Conservation (phyloP, 2,888 invertebrate genomes). For the Meganola albula region DNA sequence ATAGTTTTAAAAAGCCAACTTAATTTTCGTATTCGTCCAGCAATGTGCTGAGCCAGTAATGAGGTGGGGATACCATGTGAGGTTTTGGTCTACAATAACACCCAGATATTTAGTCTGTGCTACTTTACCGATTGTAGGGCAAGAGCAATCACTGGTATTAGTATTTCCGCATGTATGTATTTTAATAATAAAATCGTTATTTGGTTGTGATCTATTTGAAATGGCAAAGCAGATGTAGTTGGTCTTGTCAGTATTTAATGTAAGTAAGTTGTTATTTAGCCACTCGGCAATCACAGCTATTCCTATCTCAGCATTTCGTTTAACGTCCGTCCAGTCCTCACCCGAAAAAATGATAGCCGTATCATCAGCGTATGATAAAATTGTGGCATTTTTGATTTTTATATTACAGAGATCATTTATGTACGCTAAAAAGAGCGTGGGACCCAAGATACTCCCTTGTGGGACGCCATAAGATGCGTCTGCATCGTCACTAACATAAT, state of each 20-base stretch:
- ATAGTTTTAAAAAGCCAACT: slow-evolving; percentile 1
- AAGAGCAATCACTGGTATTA: not conserved
- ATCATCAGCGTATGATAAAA: no score
- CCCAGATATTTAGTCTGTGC: slow-evolving; percentile 1
- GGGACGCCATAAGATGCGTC: no score
- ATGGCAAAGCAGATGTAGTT: slow-evolving; percentile 9
- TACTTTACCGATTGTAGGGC: not conserved
- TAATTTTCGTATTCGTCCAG: not conserved
- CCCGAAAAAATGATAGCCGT: no score
- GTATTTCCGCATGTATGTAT: slow-evolving; percentile 1
- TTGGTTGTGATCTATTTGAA: slow-evolving; percentile 4
- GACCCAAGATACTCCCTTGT: no score
- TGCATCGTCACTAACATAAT: no score
- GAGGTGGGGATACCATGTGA: slow-evolving; percentile 1
- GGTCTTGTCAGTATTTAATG: slow-evolving; percentile 10
- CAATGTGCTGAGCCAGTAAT: not conserved
- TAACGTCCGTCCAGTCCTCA: no score
- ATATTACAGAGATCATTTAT: no score
- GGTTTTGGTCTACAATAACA: slow-evolving; percentile 1
- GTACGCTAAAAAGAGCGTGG: no score
- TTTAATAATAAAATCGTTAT: slow-evolving; percentile 3
- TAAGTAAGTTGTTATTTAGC: slow-evolving; percentile 7
- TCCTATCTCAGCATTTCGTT: slow-evolving; percentile 1
- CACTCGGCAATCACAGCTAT: not conserved
- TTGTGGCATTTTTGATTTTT: no score